phyloP scores from a whole-genome alignment of 2,797 vertebrate genomes.

The Peromyscus attwateri region DNA sequence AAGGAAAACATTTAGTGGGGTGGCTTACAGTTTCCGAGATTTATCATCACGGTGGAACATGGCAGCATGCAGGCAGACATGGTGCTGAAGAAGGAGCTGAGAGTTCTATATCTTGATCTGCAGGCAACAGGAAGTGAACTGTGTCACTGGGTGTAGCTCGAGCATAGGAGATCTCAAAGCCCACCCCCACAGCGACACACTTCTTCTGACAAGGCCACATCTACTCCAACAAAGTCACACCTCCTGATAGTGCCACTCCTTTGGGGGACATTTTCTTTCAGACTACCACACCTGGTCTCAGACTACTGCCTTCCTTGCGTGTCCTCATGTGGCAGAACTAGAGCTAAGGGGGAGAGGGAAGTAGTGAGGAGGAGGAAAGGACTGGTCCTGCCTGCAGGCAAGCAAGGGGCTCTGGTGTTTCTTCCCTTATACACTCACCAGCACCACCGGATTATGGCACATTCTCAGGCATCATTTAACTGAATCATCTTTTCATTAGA shows the following conservation, averaged over 20 bases:
- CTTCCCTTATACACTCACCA: neutral
- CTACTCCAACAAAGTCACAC: neutral
- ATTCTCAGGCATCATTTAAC: neutral
- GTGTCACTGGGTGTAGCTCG: neutral
- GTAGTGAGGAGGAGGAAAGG: too few relatives aligned
- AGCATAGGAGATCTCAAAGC: neutral
- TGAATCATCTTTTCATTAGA: neutral
- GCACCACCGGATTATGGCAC: neutral
- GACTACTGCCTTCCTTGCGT: neutral
- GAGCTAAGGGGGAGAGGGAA: neutral
- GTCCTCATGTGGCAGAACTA: neutral
- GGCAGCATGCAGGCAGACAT: neutral
- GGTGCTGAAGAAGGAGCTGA: neutral
- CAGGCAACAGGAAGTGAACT: neutral
- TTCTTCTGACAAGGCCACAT: neutral
- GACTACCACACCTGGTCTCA: neutral
- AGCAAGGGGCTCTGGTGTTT: neutral
- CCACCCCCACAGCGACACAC: neutral
- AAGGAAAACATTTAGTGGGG: neutral
- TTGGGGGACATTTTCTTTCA: neutral
- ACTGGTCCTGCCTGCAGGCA: too few relatives aligned
- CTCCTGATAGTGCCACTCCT: neutral
- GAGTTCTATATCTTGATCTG: neutral
- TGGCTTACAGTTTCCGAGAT: neutral
- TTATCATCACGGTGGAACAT: neutral